Conservation (phyloP, 2,888 invertebrate species). For the Dasypolia templi region DNA sequence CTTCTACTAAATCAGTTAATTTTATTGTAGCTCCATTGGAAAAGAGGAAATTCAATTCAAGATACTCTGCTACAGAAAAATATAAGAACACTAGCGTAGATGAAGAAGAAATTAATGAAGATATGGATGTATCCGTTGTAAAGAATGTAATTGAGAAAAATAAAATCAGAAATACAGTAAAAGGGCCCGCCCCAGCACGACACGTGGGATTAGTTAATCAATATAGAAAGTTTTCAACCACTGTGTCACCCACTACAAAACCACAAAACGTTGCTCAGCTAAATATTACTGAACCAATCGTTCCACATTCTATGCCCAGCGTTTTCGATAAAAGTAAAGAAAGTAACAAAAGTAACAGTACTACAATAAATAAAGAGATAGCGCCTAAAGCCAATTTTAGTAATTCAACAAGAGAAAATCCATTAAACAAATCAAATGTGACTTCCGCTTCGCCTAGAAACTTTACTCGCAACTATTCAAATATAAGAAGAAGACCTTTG, state of each 20-base stretch:
- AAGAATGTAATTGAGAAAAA: slow-evolving; percentile 89
- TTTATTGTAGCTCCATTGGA: slow-evolving; percentile 84
- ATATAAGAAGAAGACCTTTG: slow-evolving; percentile 81
- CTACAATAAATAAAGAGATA: slow-evolving; percentile 65
- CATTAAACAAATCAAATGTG: slow-evolving; percentile 71
- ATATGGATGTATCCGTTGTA: slow-evolving; percentile 91
- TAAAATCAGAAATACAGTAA: slow-evolving; percentile 88
- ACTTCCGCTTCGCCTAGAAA: slow-evolving; percentile 76
- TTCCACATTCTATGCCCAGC: slow-evolving; percentile 75
- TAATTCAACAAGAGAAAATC: slow-evolving; percentile 69
- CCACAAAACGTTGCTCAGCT: slow-evolving; percentile 76
- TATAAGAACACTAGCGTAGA: slow-evolving; percentile 87
- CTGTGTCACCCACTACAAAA: slow-evolving; percentile 78
- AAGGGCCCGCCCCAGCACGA: slow-evolving; percentile 88
- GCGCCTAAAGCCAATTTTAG: slow-evolving; percentile 64
- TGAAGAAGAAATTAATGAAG: slow-evolving; percentile 90
- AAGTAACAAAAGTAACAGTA: slow-evolving; percentile 68
- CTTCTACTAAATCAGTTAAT: slow-evolving; percentile 88
- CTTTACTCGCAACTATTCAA: slow-evolving; percentile 83
- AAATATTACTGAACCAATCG: slow-evolving; percentile 80
- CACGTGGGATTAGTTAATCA: slow-evolving; percentile 86
- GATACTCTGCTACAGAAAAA: slow-evolving; percentile 88
- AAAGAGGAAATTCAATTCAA: slow-evolving; percentile 85
- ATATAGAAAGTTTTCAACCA: slow-evolving; percentile 84
- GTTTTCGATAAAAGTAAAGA: slow-evolving; percentile 74